Evolutionary conservation across 2,113 vertebrate species (phyloP).

Genomic region (Charadrius vociferus): DNA sequence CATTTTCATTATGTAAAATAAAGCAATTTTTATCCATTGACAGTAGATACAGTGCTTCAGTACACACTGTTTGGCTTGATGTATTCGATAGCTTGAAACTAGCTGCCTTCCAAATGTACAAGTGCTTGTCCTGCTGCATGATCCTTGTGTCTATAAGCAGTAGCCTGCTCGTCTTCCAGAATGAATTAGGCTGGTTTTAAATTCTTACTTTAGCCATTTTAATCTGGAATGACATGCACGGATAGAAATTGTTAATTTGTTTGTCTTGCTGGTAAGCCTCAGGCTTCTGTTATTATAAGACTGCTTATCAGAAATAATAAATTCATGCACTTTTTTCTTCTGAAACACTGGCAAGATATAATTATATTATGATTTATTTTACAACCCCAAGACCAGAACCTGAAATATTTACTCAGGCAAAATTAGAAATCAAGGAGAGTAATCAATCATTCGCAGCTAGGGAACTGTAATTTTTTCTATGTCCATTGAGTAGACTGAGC

Average conservation of each 20-base stretch:
- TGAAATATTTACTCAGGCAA: constrained; percentile 34
- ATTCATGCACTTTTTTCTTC: background rate
- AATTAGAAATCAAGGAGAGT: constrained; percentile 8
- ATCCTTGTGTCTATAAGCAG: background rate
- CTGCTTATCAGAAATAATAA: constrained; percentile 10
- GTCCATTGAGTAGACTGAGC: background rate
- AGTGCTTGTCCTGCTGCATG: background rate
- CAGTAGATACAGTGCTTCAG: background rate
- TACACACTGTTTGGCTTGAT: background rate
- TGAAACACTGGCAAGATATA: background rate
- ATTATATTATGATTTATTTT: constrained; percentile 43
- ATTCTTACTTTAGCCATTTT: background rate
- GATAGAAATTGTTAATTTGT: background rate
- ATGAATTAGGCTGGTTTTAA: background rate
- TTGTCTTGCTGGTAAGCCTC: background rate
- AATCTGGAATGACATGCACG: background rate
- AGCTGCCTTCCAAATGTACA: background rate
- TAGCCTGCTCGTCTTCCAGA: background rate
- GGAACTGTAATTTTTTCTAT: background rate
- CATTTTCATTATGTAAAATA: background rate
- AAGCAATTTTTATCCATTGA: background rate
- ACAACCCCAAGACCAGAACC: background rate
- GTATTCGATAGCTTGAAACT: background rate
- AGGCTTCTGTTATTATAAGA: background rate
- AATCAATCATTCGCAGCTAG: background rate